Base-by-base conservation (phyloP, 2,888 invertebrate species). In the Papilio gigon region DNA sequence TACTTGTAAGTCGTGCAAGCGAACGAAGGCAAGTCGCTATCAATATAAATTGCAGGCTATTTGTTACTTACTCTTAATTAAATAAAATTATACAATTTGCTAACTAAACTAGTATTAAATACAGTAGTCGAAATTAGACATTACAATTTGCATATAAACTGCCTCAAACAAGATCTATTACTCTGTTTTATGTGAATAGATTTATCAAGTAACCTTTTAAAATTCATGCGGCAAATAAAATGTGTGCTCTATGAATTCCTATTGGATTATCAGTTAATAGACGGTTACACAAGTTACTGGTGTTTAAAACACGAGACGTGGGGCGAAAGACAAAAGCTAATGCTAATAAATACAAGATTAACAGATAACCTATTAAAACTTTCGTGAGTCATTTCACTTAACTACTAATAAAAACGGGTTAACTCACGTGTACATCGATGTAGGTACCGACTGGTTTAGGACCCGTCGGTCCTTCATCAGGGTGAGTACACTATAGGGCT, bases 111-210 rank as follows among this genome's bases (percentile, higher is more conserved):
- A 33, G 33, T 60, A 66, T 60, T 66, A 44, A 60, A 60, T 66
- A 40, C 65, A 40, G 65, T 56, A 65, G 53, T 61, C 67, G 61
- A 67, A 67, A 61, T 67, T 50, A 50, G 50, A 67, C 50, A 50
- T 40, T 37, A 6, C 30, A 30, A 61, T 67, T 67, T 67, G 67
- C 53, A 61, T 67, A 61, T 50, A 47, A 59, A 61, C 67, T 61
- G 20, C 61, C 14, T 20, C n/a, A 50, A 67, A 61, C 67, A 67
- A 50, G 67, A 67, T 61, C 50, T 67, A 59, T 61, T 61, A 40
- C 22, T 67, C 47, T 33, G 50, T 67, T 56, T 67, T 53, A 67
- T 61, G 17, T 30, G 37, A 60, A 53, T 67, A 25, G 50, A 67
- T 67, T 67, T 22, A 67, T 50, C 50, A 50, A 61, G 47, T 25